Evolutionary conservation across 2,113 vertebrate genomes (phyloP).

Genomic region (Python bivittatus): DNA sequence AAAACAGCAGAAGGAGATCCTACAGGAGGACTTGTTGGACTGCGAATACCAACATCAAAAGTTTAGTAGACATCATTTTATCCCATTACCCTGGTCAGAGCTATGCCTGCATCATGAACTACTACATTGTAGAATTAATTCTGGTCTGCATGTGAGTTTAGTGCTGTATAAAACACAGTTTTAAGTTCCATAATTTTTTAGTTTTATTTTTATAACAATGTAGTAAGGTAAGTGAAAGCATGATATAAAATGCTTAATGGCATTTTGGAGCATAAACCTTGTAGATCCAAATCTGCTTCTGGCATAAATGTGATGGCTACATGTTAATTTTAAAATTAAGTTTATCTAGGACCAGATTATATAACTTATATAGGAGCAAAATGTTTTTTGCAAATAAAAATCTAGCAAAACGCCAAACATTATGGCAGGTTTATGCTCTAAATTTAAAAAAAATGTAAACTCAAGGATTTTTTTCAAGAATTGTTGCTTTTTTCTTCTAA

Average conservation of each 20-base stretch:
- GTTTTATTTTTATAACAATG: slow-evolving; percentile 68
- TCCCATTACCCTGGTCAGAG: slow-evolving; percentile 55
- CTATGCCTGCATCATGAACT: slow-evolving; percentile 49
- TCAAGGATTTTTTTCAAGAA: slow-evolving; percentile 52
- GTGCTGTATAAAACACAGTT: slow-evolving; percentile 74
- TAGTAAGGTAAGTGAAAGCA: slow-evolving; percentile 73
- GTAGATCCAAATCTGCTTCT: slow-evolving; percentile 68
- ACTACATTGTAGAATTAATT: slow-evolving; percentile 85
- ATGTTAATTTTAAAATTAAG: slow-evolving; percentile 56
- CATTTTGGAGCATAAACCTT: slow-evolving; percentile 77
- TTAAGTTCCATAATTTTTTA: slow-evolving; percentile 75
- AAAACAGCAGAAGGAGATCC: slow-evolving; percentile 93
- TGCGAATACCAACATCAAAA: slow-evolving; percentile 92
- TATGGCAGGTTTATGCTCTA: slow-evolving; percentile 76
- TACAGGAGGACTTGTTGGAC: slow-evolving; percentile 94
- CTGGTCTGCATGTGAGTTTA: slow-evolving; percentile 90
- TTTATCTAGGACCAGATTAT: slow-evolving; percentile 66
- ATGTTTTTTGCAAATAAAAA: slow-evolving; percentile 58
- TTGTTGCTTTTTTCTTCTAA: slow-evolving; percentile 67
- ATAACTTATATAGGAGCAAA: slow-evolving; percentile 63
- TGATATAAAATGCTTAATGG: slow-evolving; percentile 75
- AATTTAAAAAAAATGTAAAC: slow-evolving; percentile 69
- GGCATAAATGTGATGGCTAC: slow-evolving; percentile 60
- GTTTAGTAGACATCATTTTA: slow-evolving; percentile 73
- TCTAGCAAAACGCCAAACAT: slow-evolving; percentile 66